Evolutionary conservation across 23 tunicate genomes (phyloP).

Genomic region (Diplosoma virens): DNA sequence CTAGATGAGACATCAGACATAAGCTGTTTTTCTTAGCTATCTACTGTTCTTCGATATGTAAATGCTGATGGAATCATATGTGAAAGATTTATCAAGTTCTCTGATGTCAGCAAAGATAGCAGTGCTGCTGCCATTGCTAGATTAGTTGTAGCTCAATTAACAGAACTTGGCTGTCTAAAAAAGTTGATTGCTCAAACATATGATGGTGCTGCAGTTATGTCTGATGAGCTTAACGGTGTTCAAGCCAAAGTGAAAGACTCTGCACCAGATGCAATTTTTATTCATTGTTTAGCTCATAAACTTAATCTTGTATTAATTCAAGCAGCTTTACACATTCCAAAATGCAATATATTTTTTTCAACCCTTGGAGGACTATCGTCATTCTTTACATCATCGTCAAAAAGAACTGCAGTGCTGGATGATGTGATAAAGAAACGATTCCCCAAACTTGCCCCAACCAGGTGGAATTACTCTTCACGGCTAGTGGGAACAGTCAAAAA

Average conservation of each 20-base stretch:
- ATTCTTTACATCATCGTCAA: slow-evolving; percentile 3
- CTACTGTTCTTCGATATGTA: slow-evolving; percentile 20
- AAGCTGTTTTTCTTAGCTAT: neutral
- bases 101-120: slow-evolving; percentile 10
- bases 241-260: slow-evolving; percentile 11
- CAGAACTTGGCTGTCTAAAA: slow-evolving; percentile 7
- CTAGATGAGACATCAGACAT: slow-evolving; percentile 16
- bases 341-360: slow-evolving; percentile 3
- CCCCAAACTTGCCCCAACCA: slow-evolving; percentile 4
- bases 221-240: slow-evolving; percentile 14
- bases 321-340: neutral
- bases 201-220: slow-evolving; percentile 17
- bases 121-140: slow-evolving; percentile 9
- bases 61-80: neutral
- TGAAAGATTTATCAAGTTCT: slow-evolving; percentile 10
- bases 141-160: slow-evolving; percentile 11
- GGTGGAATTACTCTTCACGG: neutral
- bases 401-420: neutral
- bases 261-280: slow-evolving; percentile 15
- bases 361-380: neutral
- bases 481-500: slow-evolving; percentile 1
- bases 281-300: slow-evolving; percentile 17
- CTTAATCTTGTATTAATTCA: neutral
- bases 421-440: neutral
- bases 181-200: slow-evolving; percentile 5